Conservation (phyloP, 2,888 invertebrate genomes). For the Eudasyphora cyanicolor region DNA sequence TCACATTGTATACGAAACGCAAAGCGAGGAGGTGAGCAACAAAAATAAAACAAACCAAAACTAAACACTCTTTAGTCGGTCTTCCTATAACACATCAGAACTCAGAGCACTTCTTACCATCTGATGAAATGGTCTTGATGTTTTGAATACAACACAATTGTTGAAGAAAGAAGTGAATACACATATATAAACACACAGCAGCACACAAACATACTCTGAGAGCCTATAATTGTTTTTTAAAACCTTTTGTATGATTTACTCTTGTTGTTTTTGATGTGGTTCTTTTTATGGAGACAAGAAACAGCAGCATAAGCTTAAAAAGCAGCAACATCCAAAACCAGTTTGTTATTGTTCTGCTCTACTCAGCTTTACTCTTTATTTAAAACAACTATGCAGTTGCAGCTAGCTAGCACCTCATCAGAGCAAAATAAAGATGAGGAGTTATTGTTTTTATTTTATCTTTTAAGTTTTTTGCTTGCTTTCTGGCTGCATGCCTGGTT, state of each 20-base stretch:
- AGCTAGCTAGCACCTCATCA: background rate
- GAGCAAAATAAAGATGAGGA: conserved; percentile 35
- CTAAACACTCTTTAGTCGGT: background rate
- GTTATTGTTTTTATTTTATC: conserved; percentile 25
- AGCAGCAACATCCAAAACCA: conserved; percentile 56
- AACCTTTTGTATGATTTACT: conserved; percentile 21
- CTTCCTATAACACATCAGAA: conserved; percentile 19
- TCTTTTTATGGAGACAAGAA: conserved; percentile 26
- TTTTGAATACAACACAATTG: conserved; percentile 2
- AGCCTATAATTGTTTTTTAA: conserved; percentile 54
- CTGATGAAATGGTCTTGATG: conserved; percentile 10
- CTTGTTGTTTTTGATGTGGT: background rate
- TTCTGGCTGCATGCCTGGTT: conserved; percentile 14
- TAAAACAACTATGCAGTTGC: conserved; percentile 12
- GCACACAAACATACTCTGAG: conserved; percentile 5
- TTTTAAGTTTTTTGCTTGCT: conserved; percentile 21
- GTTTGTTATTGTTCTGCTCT: conserved; percentile 50
- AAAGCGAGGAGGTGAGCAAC: conserved; percentile 2
- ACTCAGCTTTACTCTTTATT: too few relatives aligned
- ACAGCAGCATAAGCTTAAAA: conserved; percentile 32
- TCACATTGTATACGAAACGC: too few relatives aligned
- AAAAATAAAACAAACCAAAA: conserved; percentile 4
- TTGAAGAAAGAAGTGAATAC: background rate
- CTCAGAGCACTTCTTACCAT: background rate
- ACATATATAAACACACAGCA: background rate